A percentile compares a stretch with the other conserved stretches of the same genome.
These are phyloP conservation scores for Orthonevra nobilis DNA, from an alignment of 2,888 invertebrate genomes.

Conservation along the genomic window DNA sequence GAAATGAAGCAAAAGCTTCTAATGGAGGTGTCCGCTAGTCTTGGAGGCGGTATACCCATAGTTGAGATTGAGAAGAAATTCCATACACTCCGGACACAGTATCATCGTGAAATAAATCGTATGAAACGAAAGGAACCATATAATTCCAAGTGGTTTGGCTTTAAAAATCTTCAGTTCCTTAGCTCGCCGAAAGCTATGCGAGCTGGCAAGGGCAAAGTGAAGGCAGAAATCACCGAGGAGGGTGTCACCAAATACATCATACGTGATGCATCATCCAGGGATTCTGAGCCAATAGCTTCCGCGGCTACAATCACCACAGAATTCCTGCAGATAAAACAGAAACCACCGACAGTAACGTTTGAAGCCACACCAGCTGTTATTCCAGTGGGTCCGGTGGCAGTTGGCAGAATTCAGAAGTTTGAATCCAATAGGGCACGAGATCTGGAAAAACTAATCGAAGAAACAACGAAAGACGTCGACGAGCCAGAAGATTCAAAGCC, in stretches of 20 bases:
- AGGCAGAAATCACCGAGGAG: constrained; percentile 76
- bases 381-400: constrained; percentile 47
- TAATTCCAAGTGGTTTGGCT: constrained; percentile 82
- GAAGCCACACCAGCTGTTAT: constrained; percentile 42
- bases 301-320: constrained; percentile 74
- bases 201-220: constrained; percentile 76
- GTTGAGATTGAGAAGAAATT: constrained; percentile 83
- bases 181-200: constrained; percentile 82
- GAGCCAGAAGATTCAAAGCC: constrained; percentile 78
- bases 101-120: constrained; percentile 83
- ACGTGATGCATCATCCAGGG: constrained; percentile 72
- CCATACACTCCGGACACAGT: constrained; percentile 83
- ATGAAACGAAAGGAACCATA: constrained; percentile 82
- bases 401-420: constrained; percentile 40
- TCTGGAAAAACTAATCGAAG: constrained; percentile 78
- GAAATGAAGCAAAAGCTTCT: constrained; percentile 78
- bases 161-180: constrained; percentile 83
- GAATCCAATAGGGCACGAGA: constrained; percentile 76
- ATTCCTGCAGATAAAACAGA: too few species aligned
- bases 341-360: constrained; percentile 71
- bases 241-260: constrained; percentile 76
- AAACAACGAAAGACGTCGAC: constrained; percentile 79
- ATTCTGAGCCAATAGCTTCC: constrained; percentile 71
- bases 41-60: constrained; percentile 77
- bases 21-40: constrained; percentile 76